These are phyloP conservation scores for Iselma pallidipennis DNA, from an alignment of 2,888 invertebrate genomes.

Conservation along the genomic window DNA sequence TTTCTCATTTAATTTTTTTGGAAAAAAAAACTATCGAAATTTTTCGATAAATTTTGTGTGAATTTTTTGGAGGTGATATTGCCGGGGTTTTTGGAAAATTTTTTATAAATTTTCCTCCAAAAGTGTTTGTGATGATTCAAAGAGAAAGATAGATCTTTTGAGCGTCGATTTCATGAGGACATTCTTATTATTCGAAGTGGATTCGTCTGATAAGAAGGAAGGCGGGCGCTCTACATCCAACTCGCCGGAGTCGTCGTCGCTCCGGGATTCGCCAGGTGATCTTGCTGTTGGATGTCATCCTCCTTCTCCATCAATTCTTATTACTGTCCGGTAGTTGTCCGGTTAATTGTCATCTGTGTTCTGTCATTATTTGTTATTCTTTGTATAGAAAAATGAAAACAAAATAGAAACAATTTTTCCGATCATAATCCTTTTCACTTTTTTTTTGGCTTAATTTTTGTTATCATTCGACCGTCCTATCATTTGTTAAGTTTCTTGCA, in stretches of 20 bases:
- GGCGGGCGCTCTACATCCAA: slow-evolving; percentile 49
- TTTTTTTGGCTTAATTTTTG: too few species aligned
- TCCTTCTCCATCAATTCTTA: background rate
- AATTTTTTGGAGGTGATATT: background rate
- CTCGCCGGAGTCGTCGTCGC: slow-evolving; percentile 43
- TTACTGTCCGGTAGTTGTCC: background rate
- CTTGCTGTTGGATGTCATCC: slow-evolving; percentile 38
- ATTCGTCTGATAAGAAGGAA: slow-evolving; percentile 48
- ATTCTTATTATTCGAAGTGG: slow-evolving; percentile 48
- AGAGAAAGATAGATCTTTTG: slow-evolving; percentile 6
- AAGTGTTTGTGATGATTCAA: slow-evolving; percentile 24
- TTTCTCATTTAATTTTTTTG: background rate
- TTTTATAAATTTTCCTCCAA: background rate
- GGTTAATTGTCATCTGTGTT: background rate
- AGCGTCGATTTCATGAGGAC: slow-evolving; percentile 32
- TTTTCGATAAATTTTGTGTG: background rate
- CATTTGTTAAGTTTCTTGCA: slow-evolving; percentile 30
- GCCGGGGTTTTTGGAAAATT: background rate
- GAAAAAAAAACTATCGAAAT: background rate
- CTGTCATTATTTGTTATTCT: slow-evolving; percentile 10
- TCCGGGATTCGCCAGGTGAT: slow-evolving; percentile 52
- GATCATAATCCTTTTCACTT: background rate
- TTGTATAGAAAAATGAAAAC: background rate
- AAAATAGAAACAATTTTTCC: slow-evolving; percentile 5
- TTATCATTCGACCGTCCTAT: slow-evolving; percentile 5